phyloP scores from a whole-genome alignment of 2,888 invertebrate genomes.

The Thumatha senex region DNA sequence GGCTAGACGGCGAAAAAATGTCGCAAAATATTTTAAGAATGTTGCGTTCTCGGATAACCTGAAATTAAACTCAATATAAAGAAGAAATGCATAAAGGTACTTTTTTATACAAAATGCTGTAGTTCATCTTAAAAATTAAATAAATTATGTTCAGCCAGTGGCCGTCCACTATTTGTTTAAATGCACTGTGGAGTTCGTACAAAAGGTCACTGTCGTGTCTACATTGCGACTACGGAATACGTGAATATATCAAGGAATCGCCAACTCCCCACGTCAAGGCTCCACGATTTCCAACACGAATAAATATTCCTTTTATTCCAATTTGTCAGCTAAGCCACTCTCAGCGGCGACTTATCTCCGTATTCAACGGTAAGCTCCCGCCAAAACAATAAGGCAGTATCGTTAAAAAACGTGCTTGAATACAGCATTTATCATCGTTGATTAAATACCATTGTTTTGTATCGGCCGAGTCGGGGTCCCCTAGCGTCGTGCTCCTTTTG shows the following conservation, averaged over 20 bases:
- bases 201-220: conserved; percentile 39
- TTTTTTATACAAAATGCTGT: too few relatives aligned
- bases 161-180: not conserved
- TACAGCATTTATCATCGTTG: conserved; percentile 83
- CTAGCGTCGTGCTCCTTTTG: conserved; percentile 71
- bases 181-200: conserved; percentile 16
- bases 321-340: conserved; percentile 83
- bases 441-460: conserved; percentile 84
- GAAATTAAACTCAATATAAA: too few relatives aligned
- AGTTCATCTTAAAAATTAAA: too few relatives aligned
- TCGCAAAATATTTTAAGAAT: too few relatives aligned
- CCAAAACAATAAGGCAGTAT: conserved; percentile 82
- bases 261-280: conserved; percentile 44
- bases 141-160: too few relatives aligned
- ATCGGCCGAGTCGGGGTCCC: conserved; percentile 76
- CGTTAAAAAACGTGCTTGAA: conserved; percentile 82
- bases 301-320: conserved; percentile 84
- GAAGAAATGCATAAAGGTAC: too few relatives aligned
- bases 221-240: conserved; percentile 45
- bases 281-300: conserved; percentile 66
- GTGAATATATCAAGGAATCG: conserved; percentile 55
- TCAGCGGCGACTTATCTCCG: conserved; percentile 80
- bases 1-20: too few relatives aligned
- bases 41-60: too few relatives aligned
- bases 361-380: conserved; percentile 80